Conservation (phyloP, 2,888 invertebrate species). For the Pheosia tremula region DNA sequence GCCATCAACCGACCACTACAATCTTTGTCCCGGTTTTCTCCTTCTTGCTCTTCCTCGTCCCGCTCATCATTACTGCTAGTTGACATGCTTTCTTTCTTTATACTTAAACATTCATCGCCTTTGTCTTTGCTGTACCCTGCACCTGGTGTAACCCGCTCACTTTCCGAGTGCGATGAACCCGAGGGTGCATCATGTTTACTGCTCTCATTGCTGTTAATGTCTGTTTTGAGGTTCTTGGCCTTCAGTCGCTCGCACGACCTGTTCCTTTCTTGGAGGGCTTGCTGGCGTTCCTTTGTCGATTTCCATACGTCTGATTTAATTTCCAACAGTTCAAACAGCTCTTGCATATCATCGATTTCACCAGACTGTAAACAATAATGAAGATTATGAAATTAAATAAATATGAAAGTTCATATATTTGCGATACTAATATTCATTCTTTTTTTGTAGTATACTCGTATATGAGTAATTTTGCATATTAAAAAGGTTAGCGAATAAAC, state of each 20-base stretch:
- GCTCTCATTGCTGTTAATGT: conserved; percentile 81
- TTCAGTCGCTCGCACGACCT: conserved; percentile 79
- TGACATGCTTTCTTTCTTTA: conserved; percentile 82
- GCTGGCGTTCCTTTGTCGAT: conserved; percentile 81
- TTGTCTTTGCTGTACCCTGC: conserved; percentile 80
- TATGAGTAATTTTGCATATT: no score
- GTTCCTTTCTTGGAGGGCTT: conserved; percentile 74
- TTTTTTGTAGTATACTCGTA: no score
- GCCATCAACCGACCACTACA: conserved; percentile 78
- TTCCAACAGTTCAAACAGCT: conserved; percentile 92
- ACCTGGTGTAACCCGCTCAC: conserved; percentile 75
- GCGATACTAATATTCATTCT: no score
- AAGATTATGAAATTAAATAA: conserved; percentile 18
- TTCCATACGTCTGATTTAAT: conserved; percentile 93
- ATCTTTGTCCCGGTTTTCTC: conserved; percentile 81
- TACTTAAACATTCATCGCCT: conserved; percentile 72
- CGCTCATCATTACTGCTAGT: conserved; percentile 81
- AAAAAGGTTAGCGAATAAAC: no score
- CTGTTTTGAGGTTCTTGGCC: conserved; percentile 75
- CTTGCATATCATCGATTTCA: conserved; percentile 93
- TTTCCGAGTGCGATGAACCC: conserved; percentile 80
- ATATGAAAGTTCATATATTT: conserved; percentile 11
- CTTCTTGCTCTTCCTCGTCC: conserved; percentile 81
- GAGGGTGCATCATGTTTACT: conserved; percentile 81
- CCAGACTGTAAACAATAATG: conserved; percentile 84